phyloP scores from a whole-genome alignment of 2,113 vertebrate species.

The Gavia stellata region DNA sequence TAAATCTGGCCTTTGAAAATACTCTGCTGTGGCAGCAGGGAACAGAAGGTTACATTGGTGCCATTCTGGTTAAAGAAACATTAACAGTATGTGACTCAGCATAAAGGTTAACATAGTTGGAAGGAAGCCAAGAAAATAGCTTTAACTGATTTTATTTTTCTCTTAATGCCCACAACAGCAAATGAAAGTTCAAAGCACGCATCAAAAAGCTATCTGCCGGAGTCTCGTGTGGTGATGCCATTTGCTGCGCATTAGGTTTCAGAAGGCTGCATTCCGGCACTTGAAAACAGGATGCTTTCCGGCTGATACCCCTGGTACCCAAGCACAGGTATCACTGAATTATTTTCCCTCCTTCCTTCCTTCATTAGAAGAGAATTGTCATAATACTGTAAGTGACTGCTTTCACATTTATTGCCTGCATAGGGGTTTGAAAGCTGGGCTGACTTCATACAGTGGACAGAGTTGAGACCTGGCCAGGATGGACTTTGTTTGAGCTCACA shows the following conservation, averaged over 20 bases:
- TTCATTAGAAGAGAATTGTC: not conserved
- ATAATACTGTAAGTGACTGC: not conserved
- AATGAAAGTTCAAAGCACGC: not conserved
- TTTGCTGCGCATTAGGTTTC: not conserved
- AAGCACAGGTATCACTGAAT: not conserved
- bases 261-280: not conserved
- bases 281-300: not conserved
- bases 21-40: not conserved
- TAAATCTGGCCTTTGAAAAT: not conserved
- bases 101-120: not conserved
- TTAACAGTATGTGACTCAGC: not conserved
- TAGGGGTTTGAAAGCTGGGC: not conserved
- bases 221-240: rapidly evolving
- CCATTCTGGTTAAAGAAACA: not conserved
- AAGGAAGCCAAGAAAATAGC: not conserved
- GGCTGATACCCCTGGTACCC: not conserved
- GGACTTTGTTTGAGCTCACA: not conserved
- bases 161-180: not conserved
- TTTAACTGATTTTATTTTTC: not conserved
- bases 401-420: not conserved
- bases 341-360: not conserved
- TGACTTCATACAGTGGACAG: not conserved
- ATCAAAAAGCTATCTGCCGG: not conserved
- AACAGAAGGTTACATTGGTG: not conserved
- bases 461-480: not conserved